Conservation (phyloP, 2,113 vertebrate species). For the Neopipo cinnamomea region DNA sequence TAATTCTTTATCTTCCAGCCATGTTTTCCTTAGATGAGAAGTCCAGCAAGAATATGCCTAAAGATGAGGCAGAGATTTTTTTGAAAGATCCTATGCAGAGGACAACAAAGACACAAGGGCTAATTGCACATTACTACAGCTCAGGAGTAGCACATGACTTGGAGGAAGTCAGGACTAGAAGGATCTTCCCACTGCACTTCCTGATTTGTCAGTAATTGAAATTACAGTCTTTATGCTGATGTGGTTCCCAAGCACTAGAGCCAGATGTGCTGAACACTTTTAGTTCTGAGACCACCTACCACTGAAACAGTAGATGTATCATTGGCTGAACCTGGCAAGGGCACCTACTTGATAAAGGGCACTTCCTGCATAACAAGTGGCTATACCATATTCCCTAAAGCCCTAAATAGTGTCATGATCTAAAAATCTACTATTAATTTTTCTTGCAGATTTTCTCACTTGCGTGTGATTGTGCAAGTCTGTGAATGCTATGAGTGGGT, state of each 20-base stretch:
- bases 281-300: slow-evolving; percentile 64
- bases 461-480: background rate
- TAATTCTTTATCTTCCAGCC: background rate
- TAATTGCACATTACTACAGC: background rate
- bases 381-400: slow-evolving; percentile 10
- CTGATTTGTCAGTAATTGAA: slow-evolving; percentile 42
- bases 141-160: background rate
- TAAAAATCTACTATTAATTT: slow-evolving; percentile 37
- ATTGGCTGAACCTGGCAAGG: slow-evolving; percentile 63
- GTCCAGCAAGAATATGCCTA: background rate
- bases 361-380: slow-evolving; percentile 44
- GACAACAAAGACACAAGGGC: background rate
- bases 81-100: background rate
- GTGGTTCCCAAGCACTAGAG: background rate
- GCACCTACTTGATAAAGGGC: slow-evolving; percentile 14
- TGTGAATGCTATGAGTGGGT: background rate
- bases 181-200: background rate
- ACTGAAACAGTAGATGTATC: slow-evolving; percentile 1
- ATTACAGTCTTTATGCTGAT: slow-evolving; percentile 14
- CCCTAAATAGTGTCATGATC: slow-evolving; percentile 33
- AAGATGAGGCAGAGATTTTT: background rate
- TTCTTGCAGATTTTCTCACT: slow-evolving; percentile 37
- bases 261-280: slow-evolving; percentile 38
- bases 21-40: background rate
- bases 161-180: background rate